These are phyloP conservation scores for Gymnodraco acuticeps DNA, from an alignment of 2,797 vertebrate species.

Conservation along the genomic window DNA sequence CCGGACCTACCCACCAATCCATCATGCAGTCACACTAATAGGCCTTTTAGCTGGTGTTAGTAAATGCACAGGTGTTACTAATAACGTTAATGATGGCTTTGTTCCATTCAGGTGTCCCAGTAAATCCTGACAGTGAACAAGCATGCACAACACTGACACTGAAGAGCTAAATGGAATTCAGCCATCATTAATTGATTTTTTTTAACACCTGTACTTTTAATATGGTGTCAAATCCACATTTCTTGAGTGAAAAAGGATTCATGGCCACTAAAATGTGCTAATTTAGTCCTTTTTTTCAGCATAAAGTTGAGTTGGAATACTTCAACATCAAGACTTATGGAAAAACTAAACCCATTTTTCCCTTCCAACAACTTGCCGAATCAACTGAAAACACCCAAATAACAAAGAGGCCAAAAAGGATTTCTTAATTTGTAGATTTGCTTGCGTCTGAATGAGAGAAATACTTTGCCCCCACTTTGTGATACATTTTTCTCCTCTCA, in stretches of 20 bases:
- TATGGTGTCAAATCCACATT: not conserved
- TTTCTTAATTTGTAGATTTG: not conserved
- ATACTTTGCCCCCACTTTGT: not conserved
- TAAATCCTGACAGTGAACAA: not conserved
- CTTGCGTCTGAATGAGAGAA: not conserved
- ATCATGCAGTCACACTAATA: not conserved
- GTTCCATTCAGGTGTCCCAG: not conserved
- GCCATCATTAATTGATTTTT: not conserved
- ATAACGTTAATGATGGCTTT: not conserved
- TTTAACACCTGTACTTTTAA: not conserved
- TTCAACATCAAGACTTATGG: too few relatives aligned
- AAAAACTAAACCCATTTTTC: too few relatives aligned
- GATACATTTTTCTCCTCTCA: too few relatives aligned
- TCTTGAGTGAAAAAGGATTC: not conserved
- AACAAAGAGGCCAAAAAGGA: not conserved
- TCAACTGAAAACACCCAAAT: too few relatives aligned
- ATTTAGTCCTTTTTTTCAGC: not conserved
- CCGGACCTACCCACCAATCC: not conserved
- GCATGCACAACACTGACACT: not conserved
- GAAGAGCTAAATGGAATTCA: not conserved
- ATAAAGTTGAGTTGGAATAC: too few relatives aligned
- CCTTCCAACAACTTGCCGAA: too few relatives aligned
- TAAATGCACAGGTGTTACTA: conserved; percentile 6
- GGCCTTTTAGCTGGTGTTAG: not conserved
- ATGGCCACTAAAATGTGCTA: not conserved